Percentiles rank a stretch among this genome's conserved stretches.
These are phyloP conservation scores for Bos javanicus DNA, from an alignment of 2,113 vertebrate species.

Conservation along the genomic window DNA sequence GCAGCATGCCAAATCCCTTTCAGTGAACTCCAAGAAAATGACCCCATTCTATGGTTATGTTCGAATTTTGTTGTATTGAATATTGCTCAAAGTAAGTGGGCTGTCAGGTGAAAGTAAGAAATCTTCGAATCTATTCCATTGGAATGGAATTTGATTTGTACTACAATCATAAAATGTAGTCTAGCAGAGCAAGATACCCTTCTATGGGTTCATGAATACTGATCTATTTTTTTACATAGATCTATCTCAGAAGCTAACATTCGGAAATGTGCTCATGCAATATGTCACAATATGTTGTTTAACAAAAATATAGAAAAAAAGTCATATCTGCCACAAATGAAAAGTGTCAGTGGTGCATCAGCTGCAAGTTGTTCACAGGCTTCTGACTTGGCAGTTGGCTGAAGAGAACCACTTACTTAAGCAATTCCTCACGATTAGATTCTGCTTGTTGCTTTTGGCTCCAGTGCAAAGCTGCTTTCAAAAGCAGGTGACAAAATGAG, in stretches of 20 bases:
- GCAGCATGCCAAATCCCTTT: not conserved
- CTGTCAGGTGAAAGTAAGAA: not conserved
- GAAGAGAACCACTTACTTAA: slow-evolving; percentile 38
- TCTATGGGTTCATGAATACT: slow-evolving; percentile 30
- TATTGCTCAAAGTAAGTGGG: slow-evolving; percentile 33
- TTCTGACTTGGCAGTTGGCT: slow-evolving; percentile 51
- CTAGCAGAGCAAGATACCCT: not conserved
- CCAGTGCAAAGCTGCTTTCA: slow-evolving; percentile 31
- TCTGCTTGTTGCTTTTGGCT: slow-evolving; percentile 54
- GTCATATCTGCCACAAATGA: slow-evolving; percentile 14
- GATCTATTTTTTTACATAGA: slow-evolving; percentile 9
- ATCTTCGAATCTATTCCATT: not conserved
- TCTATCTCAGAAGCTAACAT: slow-evolving; percentile 52
- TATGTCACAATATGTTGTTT: slow-evolving; percentile 66
- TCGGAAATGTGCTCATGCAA: slow-evolving; percentile 54
- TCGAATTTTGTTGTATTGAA: not conserved
- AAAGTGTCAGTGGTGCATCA: not conserved
- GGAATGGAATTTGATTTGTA: slow-evolving; percentile 40
- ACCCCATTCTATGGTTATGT: slow-evolving; percentile 5
- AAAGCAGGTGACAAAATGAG: slow-evolving; percentile 63
- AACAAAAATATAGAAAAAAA: slow-evolving; percentile 62
- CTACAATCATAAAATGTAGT: slow-evolving; percentile 6
- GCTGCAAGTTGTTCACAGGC: slow-evolving; percentile 24
- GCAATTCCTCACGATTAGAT: slow-evolving; percentile 16
- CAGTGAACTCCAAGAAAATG: not conserved